Conservation (phyloP, 2,113 vertebrate species). For the Nesogale talazaci region DNA sequence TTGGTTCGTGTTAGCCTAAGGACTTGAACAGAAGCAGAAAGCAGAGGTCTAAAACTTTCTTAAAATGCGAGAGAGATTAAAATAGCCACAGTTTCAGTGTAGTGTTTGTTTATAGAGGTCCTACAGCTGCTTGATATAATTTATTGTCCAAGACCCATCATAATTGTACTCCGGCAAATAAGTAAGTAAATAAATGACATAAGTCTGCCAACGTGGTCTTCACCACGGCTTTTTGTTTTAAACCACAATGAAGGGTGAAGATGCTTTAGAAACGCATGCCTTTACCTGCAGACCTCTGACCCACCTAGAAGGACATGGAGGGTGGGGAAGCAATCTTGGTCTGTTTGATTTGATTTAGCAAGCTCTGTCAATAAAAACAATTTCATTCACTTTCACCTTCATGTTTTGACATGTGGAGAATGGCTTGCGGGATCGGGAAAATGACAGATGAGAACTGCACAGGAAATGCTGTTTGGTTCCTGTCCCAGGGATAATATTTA, state of each 20-base stretch:
- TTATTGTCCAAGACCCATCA: constrained; percentile 36
- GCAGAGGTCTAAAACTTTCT: neutral
- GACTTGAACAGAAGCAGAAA: constrained; percentile 44
- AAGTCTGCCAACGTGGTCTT: constrained; percentile 42
- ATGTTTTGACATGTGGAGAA: constrained; percentile 56
- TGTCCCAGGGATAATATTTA: constrained; percentile 48
- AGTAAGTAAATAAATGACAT: constrained; percentile 21
- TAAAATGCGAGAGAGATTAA: constrained; percentile 10
- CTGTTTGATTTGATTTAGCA: constrained; percentile 5
- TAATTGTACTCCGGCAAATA: constrained; percentile 49
- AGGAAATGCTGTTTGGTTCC: constrained; percentile 64
- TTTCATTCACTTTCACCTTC: constrained; percentile 63
- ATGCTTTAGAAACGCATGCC: constrained; percentile 19
- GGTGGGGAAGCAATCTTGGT: neutral
- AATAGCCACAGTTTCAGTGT: constrained; percentile 7
- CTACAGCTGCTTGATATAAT: neutral
- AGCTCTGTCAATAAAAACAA: constrained; percentile 45
- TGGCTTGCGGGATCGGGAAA: constrained; percentile 54
- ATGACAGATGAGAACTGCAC: constrained; percentile 52
- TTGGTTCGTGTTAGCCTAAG: too few relatives aligned
- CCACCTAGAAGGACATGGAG: neutral
- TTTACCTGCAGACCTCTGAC: neutral
- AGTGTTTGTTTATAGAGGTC: neutral
- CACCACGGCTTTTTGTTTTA: neutral
- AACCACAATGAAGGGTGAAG: constrained; percentile 11